Conservation (phyloP, 2,113 vertebrate species). For the Isurus oxyrinchus region DNA sequence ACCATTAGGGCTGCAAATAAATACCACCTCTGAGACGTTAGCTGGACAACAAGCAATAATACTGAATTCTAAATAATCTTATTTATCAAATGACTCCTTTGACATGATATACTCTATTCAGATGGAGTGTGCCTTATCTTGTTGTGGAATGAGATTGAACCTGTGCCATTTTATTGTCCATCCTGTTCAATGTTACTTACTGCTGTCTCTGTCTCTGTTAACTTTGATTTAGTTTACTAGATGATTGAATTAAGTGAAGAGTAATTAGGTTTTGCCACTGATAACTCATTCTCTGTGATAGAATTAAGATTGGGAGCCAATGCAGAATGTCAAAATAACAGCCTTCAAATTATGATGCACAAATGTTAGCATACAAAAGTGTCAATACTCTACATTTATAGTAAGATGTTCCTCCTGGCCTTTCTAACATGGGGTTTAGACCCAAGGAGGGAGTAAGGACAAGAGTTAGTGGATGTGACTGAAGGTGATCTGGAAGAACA, state of each 20-base stretch:
- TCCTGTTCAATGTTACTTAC: background rate
- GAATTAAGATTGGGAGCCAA: background rate
- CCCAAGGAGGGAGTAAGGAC: background rate
- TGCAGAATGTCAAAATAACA: background rate
- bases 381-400: background rate
- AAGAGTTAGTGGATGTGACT: background rate
- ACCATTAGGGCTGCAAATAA: background rate
- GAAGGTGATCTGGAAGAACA: background rate
- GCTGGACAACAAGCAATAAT: background rate
- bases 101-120: background rate
- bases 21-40: background rate
- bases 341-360: background rate
- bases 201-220: background rate
- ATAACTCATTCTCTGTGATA: background rate
- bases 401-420: background rate
- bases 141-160: background rate
- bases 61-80: background rate
- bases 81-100: background rate
- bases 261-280: background rate
- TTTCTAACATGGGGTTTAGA: background rate
- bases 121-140: background rate
- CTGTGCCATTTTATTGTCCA: background rate
- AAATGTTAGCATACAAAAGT: background rate
- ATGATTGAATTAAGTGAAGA: background rate
- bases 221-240: background rate